A percentile compares a stretch with the other conserved stretches of the same genome.
phyloP scores from a whole-genome alignment of 2,797 vertebrate species.

The Anisognathus igniventris region DNA sequence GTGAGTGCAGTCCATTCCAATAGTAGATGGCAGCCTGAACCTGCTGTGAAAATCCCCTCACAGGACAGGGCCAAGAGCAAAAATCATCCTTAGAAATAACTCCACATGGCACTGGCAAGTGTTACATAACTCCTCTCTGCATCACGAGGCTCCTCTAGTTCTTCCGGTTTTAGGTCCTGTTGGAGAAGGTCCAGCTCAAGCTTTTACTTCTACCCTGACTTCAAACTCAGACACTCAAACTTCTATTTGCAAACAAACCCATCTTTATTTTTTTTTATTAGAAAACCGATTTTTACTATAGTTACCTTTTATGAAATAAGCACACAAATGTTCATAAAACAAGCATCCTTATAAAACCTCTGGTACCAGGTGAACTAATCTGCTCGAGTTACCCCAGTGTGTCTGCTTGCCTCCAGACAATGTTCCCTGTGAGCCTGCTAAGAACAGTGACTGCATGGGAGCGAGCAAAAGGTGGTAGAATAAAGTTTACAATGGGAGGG shows the following conservation, averaged over 20 bases:
- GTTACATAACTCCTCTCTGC: constrained; percentile 34
- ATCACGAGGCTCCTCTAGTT: constrained; percentile 14
- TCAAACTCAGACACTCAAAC: background rate
- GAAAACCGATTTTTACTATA: background rate
- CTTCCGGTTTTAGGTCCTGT: constrained; percentile 63
- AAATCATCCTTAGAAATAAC: constrained; percentile 1
- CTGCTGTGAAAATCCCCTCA: background rate
- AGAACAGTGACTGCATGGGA: background rate
- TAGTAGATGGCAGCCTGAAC: background rate
- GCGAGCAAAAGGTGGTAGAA: background rate
- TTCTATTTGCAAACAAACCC: background rate
- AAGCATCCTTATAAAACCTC: background rate
- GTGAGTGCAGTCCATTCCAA: background rate
- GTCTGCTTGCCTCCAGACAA: background rate
- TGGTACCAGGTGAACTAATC: background rate
- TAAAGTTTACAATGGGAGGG: constrained; percentile 1
- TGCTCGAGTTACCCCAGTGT: background rate
- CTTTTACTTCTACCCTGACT: constrained; percentile 26
- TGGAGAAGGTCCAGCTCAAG: constrained; percentile 52
- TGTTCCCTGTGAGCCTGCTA: background rate
- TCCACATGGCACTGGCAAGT: background rate
- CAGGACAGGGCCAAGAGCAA: background rate
- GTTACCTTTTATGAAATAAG: background rate
- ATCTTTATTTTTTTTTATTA: background rate
- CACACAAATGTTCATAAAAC: background rate